Percentiles rank a stretch among this genome's conserved stretches.
These are phyloP conservation scores for Eleginops maclovinus DNA, from an alignment of 2,113 vertebrate species.

Conservation along the genomic window DNA sequence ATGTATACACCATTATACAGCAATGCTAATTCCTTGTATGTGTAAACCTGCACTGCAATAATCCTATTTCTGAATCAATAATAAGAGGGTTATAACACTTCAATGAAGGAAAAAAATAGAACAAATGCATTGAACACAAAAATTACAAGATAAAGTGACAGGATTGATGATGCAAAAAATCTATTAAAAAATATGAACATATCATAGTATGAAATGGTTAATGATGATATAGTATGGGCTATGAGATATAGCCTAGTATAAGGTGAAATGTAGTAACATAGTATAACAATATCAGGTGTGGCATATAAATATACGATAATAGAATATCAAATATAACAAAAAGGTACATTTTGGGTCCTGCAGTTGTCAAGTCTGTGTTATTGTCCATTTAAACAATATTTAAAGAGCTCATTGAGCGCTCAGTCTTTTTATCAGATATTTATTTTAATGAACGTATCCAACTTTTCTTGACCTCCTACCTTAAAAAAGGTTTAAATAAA, in stretches of 20 bases:
- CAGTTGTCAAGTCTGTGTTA: too few relatives aligned
- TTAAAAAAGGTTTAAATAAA: background rate
- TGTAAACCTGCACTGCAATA: too few relatives aligned
- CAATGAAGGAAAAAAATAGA: background rate
- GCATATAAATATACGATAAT: background rate
- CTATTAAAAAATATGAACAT: background rate
- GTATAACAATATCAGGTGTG: background rate
- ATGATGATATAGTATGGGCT: background rate
- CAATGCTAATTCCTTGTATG: too few relatives aligned
- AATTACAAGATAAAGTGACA: background rate
- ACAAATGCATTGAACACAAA: background rate
- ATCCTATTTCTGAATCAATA: background rate
- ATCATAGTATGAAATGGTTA: background rate
- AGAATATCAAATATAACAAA: background rate
- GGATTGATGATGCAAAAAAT: background rate
- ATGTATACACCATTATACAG: too few relatives aligned
- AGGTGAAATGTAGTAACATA: constrained; percentile 1
- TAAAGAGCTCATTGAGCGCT: too few relatives aligned
- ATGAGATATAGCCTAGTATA: background rate
- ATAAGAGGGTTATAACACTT: background rate
- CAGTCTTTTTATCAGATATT: too few relatives aligned
- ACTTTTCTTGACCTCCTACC: background rate
- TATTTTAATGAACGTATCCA: too few relatives aligned
- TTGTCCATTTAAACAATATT: too few relatives aligned
- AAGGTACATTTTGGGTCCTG: too few relatives aligned